Evolutionary conservation across 2,797 vertebrate species (phyloP).

Genomic region (Cuculus canorus): DNA sequence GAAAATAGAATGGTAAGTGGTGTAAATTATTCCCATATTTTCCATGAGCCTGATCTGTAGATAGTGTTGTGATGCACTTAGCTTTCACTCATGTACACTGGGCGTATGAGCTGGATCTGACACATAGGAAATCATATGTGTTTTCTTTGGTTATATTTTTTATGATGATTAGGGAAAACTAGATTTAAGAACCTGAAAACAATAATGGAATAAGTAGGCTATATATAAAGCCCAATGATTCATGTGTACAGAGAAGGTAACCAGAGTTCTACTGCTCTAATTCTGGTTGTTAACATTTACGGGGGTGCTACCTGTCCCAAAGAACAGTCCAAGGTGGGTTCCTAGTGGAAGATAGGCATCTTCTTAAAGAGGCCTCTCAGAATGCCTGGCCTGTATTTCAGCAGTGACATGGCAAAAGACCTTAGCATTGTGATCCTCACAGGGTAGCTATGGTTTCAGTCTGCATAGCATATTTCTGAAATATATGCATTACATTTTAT

Average conservation of each 20-base stretch:
- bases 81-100: background rate
- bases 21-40: background rate
- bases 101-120: background rate
- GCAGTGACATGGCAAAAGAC: background rate
- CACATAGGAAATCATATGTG: background rate
- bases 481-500: background rate
- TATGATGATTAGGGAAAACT: background rate
- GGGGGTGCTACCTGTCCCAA: background rate
- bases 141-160: background rate
- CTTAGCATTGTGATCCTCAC: background rate
- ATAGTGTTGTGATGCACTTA: background rate
- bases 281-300: background rate
- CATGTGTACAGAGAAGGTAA: background rate
- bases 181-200: background rate
- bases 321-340: background rate
- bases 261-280: background rate
- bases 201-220: background rate
- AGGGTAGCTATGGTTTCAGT: background rate
- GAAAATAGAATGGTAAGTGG: constrained; percentile 83
- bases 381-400: background rate
- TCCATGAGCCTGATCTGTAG: background rate
- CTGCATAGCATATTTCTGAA: background rate
- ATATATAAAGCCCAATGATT: background rate
- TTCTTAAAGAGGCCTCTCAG: background rate
- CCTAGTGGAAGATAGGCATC: background rate